phyloP scores from a whole-genome alignment of 2,113 vertebrate species.

The Xenus cinereus region DNA sequence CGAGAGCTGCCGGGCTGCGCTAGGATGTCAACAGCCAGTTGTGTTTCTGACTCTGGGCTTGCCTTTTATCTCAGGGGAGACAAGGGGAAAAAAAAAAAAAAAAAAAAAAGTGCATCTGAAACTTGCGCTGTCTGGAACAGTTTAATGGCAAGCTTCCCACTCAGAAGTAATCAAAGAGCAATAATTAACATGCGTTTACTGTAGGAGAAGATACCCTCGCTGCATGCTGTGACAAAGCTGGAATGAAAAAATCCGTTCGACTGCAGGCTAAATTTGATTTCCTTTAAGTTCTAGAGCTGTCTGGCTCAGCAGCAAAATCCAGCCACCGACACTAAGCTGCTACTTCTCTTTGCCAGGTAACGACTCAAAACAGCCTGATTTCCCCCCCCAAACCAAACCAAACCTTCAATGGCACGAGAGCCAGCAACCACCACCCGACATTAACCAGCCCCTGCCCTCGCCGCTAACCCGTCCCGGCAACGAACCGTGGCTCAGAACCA shows the following conservation, averaged over 20 bases:
- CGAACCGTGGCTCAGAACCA: slow-evolving; percentile 49
- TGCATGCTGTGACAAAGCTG: slow-evolving; percentile 70
- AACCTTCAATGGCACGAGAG: not conserved
- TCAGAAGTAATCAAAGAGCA: slow-evolving; percentile 68
- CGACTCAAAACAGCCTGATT: not conserved
- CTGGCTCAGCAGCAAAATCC: slow-evolving; percentile 32
- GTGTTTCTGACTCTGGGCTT: slow-evolving; percentile 54
- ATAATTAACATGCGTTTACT: slow-evolving; percentile 68
- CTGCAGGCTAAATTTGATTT: slow-evolving; percentile 56
- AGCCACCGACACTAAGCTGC: slow-evolving; percentile 17
- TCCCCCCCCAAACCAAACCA: not conserved
- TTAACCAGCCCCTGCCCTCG: not conserved
- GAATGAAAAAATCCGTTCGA: slow-evolving; percentile 64
- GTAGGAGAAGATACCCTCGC: slow-evolving; percentile 46
- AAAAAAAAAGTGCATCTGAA: not conserved
- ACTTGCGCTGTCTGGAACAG: slow-evolving; percentile 58
- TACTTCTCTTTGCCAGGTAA: slow-evolving; percentile 47
- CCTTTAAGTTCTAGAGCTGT: slow-evolving; percentile 51
- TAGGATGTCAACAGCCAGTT: slow-evolving; percentile 64
- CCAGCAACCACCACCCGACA: not conserved
- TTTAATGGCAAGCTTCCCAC: slow-evolving; percentile 68
- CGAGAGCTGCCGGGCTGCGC: slow-evolving; percentile 64
- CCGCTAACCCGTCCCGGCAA: slow-evolving; percentile 46
- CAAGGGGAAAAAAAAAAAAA: too few relatives aligned
- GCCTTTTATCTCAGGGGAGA: slow-evolving; percentile 68